Evolutionary conservation across 2,888 invertebrate species (phyloP), one percentile per base, ranked within the genome.

Genomic region (Stenurella melanura): DNA sequence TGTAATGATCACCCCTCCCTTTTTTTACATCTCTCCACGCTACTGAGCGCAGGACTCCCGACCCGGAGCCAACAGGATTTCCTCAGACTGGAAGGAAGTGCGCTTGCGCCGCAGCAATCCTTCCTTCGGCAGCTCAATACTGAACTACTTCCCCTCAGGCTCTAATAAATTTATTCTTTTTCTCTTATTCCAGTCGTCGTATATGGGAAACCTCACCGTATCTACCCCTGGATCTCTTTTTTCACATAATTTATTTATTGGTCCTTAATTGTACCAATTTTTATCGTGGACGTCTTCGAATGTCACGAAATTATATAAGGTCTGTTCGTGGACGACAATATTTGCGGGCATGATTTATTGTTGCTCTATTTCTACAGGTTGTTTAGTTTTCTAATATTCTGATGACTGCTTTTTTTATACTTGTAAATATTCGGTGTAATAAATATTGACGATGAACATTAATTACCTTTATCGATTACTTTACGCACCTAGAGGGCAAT

Each of bases 51-150:
- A 73, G 69, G 63, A 73, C 56, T 57, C 60, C 72, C 76, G 79
- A 78, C 79, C 74, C 78, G 80, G 78, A 80, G 79, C 80, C 81
- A 78, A 80, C 80, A 77, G 82, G 82, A 82, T 79, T 80, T 81
- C 81, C 80, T 80, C 76, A 76, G 77, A 74, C 69, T 75, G 73
- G 76, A 63, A 72, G 73, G 66, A 21, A 71, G 26, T 76, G 80
- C 83, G 83, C 83, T 77, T 72, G 81, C 79, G 78, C 76, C 72
- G 69, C 67, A 66, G 67, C 38, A 68, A 70, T 76, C 74, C 77
- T 77, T 69, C 75, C 73, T 34, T 70, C 75, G 64, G 64, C 79
- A 75, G 83, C 77, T 83, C 83, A 83, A 83, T 83, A 83, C 80
- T 73, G 76, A 85, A 68, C 76, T 64, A 73, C 74, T 77, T 77